Evolutionary conservation across 2,888 invertebrate genomes (phyloP), one percentile per base, ranked within the genome.

Genomic region (Hirudinaria manillensis): DNA sequence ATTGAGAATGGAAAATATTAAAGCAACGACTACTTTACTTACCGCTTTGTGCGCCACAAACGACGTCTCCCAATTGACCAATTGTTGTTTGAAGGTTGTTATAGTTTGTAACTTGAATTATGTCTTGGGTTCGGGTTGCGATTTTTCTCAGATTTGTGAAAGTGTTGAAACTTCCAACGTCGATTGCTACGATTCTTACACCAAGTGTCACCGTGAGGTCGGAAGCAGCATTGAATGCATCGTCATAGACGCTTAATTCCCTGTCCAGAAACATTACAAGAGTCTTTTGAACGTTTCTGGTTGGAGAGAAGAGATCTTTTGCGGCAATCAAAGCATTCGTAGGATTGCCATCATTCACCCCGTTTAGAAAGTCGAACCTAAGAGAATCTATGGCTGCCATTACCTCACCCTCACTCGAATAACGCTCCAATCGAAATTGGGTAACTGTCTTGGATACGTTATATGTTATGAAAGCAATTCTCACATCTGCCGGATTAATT

Each of bases 1-100:
- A 21, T 73, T 73, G 4, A 75, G 67, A 76, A 70, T 73, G 21
- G 76, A 76, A 61, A 76, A 76, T 0, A 74, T 38, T 38, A 73
- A 56, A 36, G 75, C 38, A 66, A 73, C 34, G 29, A 76, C 56
- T 38, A 67, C 16, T 24, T 76, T 75, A 61, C 72, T 55, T 21
- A 72, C 72, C 72, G 27, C 72, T 72, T 72, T 72, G 72, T 32
- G 56, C 72, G 3, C 72, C 72, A 36, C 72, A 72, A 19, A 72
- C 72, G n/a, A 76, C 38, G 0, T 51, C n/a, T 0, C 68, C 34
- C 27, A 75, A n/a, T 32, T 72, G 76, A 24, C n/a, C 53, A 32
- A 76, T n/a, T 51, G 74, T 75, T 0, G 70, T 45, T 34, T 3
- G 29, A 21, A 76, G 71, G 21, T 38, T 71, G n/a, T 27, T 45